Evolutionary conservation across 2,888 invertebrate species (phyloP).

Genomic region (Drosophila pseudotalamancana): DNA sequence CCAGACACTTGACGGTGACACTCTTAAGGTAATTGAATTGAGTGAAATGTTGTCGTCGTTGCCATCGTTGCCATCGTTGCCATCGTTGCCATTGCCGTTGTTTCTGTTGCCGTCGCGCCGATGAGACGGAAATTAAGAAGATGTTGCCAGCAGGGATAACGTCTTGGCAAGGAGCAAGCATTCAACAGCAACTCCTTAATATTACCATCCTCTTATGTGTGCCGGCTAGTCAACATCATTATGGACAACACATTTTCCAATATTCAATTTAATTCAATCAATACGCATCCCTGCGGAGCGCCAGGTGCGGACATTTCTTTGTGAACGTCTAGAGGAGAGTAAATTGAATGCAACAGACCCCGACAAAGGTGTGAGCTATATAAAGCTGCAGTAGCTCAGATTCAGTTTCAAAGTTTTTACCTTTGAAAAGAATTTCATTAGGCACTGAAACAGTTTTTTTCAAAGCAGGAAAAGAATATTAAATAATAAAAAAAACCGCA

Average conservation of each 20-base stretch:
- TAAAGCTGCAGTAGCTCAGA: constrained; percentile 18
- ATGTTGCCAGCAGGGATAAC: constrained; percentile 43
- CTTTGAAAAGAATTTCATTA: neutral
- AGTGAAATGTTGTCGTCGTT: constrained; percentile 74
- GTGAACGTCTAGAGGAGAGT: constrained; percentile 31
- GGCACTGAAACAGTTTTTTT: neutral
- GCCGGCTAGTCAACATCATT: constrained; percentile 50
- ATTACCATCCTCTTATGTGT: constrained; percentile 18
- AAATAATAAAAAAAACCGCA: neutral
- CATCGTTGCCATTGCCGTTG: constrained; percentile 15
- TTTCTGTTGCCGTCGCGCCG: constrained; percentile 51
- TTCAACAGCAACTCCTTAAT: constrained; percentile 67
- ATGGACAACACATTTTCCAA: constrained; percentile 73
- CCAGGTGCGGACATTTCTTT: constrained; percentile 30
- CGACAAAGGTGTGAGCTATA: constrained; percentile 26
- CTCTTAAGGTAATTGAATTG: constrained; percentile 83
- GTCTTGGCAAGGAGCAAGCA: constrained; percentile 59
- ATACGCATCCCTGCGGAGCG: constrained; percentile 44
- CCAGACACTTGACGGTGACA: constrained; percentile 75
- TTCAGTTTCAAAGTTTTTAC: constrained; percentile 24
- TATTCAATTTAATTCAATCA: constrained; percentile 76
- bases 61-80: constrained; percentile 29
- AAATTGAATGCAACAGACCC: constrained; percentile 54
- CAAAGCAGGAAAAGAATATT: neutral
- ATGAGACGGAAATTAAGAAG: constrained; percentile 70